Percentiles rank a stretch among this genome's conserved stretches.
Evolutionary conservation across 37 sponge, comb jelly and placozoan genomes (phyloP).

Genomic region (Tethya wilhelma): DNA sequence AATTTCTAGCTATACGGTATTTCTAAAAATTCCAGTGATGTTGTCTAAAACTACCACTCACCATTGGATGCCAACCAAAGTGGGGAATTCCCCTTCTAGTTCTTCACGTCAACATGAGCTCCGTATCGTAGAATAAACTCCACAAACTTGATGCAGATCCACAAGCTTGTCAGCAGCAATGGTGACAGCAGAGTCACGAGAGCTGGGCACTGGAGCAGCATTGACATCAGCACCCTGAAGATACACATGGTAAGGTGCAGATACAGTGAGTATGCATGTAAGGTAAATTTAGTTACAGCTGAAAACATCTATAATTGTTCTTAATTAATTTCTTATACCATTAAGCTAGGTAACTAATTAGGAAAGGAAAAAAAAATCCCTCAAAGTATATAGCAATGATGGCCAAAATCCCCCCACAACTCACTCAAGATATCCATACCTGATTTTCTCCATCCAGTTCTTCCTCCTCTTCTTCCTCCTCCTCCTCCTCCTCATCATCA

Average conservation of each 20-base stretch:
- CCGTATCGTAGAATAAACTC: slow-evolving; percentile 72
- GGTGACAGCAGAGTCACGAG: slow-evolving; percentile 90
- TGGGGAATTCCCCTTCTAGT: slow-evolving; percentile 95
- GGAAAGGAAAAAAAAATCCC: no score
- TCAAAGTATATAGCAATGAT: no score
- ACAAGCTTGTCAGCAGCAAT: slow-evolving; percentile 93
- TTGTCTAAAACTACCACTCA: slow-evolving; percentile 8
- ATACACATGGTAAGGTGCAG: no score
- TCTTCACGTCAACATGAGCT: slow-evolving; percentile 89
- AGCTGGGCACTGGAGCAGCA: slow-evolving; percentile 93
- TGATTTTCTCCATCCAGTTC: slow-evolving; percentile 47
- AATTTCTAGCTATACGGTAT: no score
- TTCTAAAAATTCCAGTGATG: no score
- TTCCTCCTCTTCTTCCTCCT: slow-evolving; percentile 26
- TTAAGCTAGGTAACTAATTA: no score
- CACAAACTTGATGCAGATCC: slow-evolving; percentile 89
- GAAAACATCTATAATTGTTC: no score
- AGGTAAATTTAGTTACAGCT: no score
- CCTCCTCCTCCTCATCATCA: slow-evolving; percentile 45
- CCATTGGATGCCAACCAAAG: slow-evolving; percentile 95
- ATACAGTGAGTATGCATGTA: no score
- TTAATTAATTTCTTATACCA: no score
- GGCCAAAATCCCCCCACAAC: no score
- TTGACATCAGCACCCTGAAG: slow-evolving; percentile 93
- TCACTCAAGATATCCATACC: no score